Base-by-base conservation (phyloP, 1,140 invertebrate genomes). In the Schlechtendalia chinensis region DNA sequence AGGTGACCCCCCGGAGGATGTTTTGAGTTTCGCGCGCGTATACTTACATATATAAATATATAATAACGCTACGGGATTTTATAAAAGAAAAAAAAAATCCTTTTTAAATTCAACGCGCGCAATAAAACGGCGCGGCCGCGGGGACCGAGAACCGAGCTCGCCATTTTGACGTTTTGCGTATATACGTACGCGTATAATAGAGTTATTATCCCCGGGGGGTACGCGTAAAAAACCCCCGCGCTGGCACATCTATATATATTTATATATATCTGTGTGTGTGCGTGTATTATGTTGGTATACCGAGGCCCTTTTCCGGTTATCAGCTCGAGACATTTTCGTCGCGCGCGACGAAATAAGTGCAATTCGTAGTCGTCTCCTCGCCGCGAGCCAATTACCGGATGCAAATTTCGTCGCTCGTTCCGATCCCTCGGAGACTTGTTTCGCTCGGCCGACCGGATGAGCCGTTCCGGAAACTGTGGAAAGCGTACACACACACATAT, bases 311-410 rank as follows among this genome's bases (percentile, higher is more conserved):
- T 54, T 19, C 32, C 29, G 24, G 69, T 54, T 72, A 72, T 72
- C 69, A 72, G 47, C 69, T n/a, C 17, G 47, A 29, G 69, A 72
- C 24, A 53, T 72, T 72, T 72, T 72, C 27, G 59, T 63, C 12
- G 14, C 6, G 50, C 17, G n/a, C n/a, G n/a, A n/a, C n/a, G 17
- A 22, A 53, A 72, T 72, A 29, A 72, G 69, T 72, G 69, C 50
- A 72, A 72, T 72, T 72, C 69, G 50, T 54, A 72, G 69, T 72
- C 69, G 29, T 72, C 50, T 29, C 50, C 47, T 54, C 27, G 17
- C 24, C 50, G 17, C 24, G 24, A 29, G 47, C 69, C 69, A 72
- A 72, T 72, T 72, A 72, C 69, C 5, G 47, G 69, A 72, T 72
- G 69, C 69, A 72, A 72, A 72, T 72, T 72, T 72, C 27, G 22